Evolutionary conservation across 2,888 invertebrate species (phyloP).

Genomic region (Antheraea assamensis): DNA sequence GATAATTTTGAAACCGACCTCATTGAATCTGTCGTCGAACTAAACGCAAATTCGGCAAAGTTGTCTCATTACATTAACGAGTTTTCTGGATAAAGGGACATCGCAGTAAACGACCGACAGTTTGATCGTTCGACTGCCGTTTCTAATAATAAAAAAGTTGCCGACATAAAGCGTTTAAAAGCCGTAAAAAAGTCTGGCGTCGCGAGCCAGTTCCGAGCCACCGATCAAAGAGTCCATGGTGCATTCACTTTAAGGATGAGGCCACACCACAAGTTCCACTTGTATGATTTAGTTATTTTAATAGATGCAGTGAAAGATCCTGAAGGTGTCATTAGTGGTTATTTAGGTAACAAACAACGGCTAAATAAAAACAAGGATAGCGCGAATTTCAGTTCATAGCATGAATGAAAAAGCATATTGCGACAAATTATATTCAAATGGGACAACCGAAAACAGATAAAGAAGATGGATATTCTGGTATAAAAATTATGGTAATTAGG

Average conservation of each 20-base stretch:
- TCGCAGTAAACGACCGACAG: conserved; percentile 26
- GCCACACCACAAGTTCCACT: neutral
- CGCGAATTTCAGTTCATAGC: too few relatives aligned
- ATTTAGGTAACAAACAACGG: too few relatives aligned
- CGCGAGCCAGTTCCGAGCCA: conserved; percentile 44
- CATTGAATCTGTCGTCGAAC: neutral
- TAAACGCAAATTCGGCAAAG: conserved; percentile 12
- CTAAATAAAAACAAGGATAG: too few relatives aligned
- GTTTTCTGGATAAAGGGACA: conserved; percentile 27
- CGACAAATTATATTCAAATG: too few relatives aligned
- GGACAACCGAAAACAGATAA: too few relatives aligned
- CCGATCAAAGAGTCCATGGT: conserved; percentile 48
- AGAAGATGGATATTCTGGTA: too few relatives aligned
- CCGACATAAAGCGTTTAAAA: conserved; percentile 43
- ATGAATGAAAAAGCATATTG: too few relatives aligned
- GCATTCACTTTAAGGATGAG: conserved; percentile 1
- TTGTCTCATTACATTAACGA: conserved; percentile 26
- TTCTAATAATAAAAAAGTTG: conserved; percentile 32
- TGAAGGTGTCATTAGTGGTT: too few relatives aligned
- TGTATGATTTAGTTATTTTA: neutral
- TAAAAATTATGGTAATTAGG: too few relatives aligned
- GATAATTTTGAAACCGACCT: conserved; percentile 9
- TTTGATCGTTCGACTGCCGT: conserved; percentile 34
- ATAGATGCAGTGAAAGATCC: too few relatives aligned
- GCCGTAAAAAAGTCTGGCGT: conserved; percentile 43